Conservation (phyloP, 2,113 vertebrate species). For the Acanthochromis polyacanthus region DNA sequence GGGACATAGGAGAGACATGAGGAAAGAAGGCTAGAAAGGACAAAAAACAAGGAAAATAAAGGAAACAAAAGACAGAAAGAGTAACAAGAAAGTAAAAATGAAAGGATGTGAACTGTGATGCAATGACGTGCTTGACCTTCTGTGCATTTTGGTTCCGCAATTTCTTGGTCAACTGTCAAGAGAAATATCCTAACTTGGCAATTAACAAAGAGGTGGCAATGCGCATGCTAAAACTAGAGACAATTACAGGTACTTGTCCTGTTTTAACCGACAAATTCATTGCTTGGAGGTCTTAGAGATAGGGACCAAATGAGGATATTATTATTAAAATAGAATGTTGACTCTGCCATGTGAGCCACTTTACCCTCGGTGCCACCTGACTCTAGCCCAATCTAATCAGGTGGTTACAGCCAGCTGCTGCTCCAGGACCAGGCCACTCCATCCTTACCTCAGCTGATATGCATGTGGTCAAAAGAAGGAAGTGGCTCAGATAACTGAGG, state of each 20-base stretch:
- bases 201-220: constrained; percentile 18
- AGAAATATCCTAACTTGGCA: constrained; percentile 8
- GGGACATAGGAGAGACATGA: constrained; percentile 1
- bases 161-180: constrained; percentile 24
- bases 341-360: constrained; percentile 50
- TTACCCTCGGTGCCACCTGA: constrained; percentile 53
- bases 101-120: background rate
- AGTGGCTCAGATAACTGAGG: constrained; percentile 79
- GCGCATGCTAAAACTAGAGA: background rate
- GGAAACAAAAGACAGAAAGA: constrained; percentile 4
- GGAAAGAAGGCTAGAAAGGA: background rate
- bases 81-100: background rate
- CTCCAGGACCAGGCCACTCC: constrained; percentile 53
- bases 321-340: constrained; percentile 68
- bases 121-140: background rate
- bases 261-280: background rate
- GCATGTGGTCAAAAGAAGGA: constrained; percentile 81
- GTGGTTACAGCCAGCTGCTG: constrained; percentile 30
- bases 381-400: constrained; percentile 77
- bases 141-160: constrained; percentile 7
- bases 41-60: background rate
- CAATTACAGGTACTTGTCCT: background rate
- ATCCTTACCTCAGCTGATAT: constrained; percentile 80
- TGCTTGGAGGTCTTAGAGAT: constrained; percentile 34
- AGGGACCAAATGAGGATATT: constrained; percentile 41